These are phyloP conservation scores for Calosoma granatense DNA, from an alignment of 1,140 invertebrate species.

Conservation along the genomic window DNA sequence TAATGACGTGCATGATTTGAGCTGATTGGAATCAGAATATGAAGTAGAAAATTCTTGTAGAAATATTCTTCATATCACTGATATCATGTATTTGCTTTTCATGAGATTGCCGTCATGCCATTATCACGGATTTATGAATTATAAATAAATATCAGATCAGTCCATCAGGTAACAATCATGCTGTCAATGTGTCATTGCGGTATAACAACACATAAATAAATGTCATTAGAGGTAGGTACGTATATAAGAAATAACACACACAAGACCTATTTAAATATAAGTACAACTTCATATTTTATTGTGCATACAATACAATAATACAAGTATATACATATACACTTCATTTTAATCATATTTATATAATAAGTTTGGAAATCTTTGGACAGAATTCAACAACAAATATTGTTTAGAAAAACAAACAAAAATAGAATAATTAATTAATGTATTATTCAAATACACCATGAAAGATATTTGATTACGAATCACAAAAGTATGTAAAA, in stretches of 20 bases:
- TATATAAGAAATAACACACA: not conserved
- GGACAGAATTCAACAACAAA: slow-evolving; percentile 38
- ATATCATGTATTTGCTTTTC: too few relatives aligned
- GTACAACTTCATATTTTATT: slow-evolving; percentile 37
- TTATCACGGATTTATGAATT: too few relatives aligned
- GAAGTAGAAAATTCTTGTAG: too few relatives aligned
- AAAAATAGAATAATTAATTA: slow-evolving; percentile 17
- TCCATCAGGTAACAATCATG: too few relatives aligned
- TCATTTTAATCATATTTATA: slow-evolving; percentile 31
- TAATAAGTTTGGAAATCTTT: slow-evolving; percentile 35
- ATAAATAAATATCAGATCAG: too few relatives aligned
- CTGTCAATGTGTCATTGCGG: too few relatives aligned
- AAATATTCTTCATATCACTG: too few relatives aligned
- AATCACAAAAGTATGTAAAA: slow-evolving; percentile 20
- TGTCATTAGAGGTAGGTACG: too few relatives aligned
- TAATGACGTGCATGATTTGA: too few relatives aligned
- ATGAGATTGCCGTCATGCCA: too few relatives aligned
- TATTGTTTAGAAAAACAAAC: slow-evolving; percentile 31
- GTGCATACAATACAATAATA: slow-evolving; percentile 38
- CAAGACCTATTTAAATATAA: slow-evolving; percentile 2
- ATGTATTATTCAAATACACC: slow-evolving; percentile 21
- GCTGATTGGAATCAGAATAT: too few relatives aligned
- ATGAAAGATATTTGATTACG: slow-evolving; percentile 20
- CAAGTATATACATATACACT: slow-evolving; percentile 38
- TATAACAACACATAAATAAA: too few relatives aligned